phyloP scores from a whole-genome alignment of 1,140 invertebrate genomes.

The Diorhabda sublineata region DNA sequence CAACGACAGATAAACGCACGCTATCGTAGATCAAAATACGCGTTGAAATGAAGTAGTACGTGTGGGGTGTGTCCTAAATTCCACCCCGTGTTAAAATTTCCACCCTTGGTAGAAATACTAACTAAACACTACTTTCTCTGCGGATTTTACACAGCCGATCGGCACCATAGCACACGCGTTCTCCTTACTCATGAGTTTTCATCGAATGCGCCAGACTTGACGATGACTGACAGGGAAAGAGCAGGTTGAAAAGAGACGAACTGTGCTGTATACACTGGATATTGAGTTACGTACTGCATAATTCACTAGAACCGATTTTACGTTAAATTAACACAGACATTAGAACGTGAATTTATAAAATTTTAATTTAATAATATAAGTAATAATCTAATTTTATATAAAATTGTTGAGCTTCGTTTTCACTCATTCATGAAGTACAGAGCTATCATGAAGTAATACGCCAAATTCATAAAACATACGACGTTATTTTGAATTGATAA shows the following conservation, averaged over 20 bases:
- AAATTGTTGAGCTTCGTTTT: too few relatives aligned
- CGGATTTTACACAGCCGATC: conserved; percentile 27
- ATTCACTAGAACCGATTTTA: background rate
- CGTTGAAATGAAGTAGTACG: conserved; percentile 5
- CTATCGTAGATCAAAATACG: background rate
- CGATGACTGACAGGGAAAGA: conserved; percentile 22
- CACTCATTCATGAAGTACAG: too few relatives aligned
- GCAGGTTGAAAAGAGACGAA: conserved; percentile 21
- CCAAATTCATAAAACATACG: too few relatives aligned
- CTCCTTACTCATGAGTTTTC: conserved; percentile 13
- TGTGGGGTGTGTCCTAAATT: conserved; percentile 33
- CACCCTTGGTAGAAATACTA: conserved; percentile 15
- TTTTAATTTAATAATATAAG: too few relatives aligned
- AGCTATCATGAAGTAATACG: too few relatives aligned
- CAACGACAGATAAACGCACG: background rate
- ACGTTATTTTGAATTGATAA: too few relatives aligned
- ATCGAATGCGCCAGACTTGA: conserved; percentile 27
- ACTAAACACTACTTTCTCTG: conserved; percentile 30
- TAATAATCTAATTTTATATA: too few relatives aligned
- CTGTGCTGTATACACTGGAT: conserved; percentile 5
- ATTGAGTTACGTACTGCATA: too few relatives aligned
- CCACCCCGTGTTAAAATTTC: conserved; percentile 22
- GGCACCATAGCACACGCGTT: conserved; percentile 29
- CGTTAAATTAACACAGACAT: background rate
- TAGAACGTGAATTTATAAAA: too few relatives aligned